Base-by-base conservation (phyloP, 2,888 invertebrate species). In the Plutella xylostella region DNA sequence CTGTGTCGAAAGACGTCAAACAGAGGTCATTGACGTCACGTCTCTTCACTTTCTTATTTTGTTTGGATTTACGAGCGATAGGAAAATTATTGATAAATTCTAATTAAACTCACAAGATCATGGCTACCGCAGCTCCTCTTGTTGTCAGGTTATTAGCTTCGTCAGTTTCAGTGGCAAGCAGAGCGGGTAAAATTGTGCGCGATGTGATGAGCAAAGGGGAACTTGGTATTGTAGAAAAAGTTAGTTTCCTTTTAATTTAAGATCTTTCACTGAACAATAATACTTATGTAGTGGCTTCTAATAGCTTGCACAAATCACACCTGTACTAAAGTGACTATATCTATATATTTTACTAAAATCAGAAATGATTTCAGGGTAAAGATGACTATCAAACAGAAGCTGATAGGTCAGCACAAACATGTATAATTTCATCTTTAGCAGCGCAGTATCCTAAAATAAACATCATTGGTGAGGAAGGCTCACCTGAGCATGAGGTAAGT, bases 331-430 rank as follows among this genome's bases (percentile, higher is more conserved):
- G 22, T 22, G 22, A 22, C 22, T 5, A 5, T 22, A 22, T 22
- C 9, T 22, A 22, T 22, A 22, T 22, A 22, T 22, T 22, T 9
- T 22, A 22, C 5, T 22, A 22, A 39, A 4, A 21, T 39, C 31
- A 34, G 1, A 25, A 20, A 17, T 31, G 11, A 19, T 37, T 47
- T 65, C 60, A 92, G 90, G 96, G 93, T 17, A 90, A 91, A 64
- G 93, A 97, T 85, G 98, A 99, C 78, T 87, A 95, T 35, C 98
- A 99, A 86, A 99, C 99, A 4, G 97, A 97, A 83, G 99, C 99
- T 5, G 99, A 99, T 69, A 88, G 98, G 53, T 92, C 94, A 21
- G 97, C 97, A 0, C 98, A 99, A 73, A 87, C 89, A 52, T 97
- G 96, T 67, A 99, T 99, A 48, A 88, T 97, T 48, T 91, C 93